Evolutionary conservation across 2,888 invertebrate species (phyloP), one percentile per base, ranked within the genome.

Genomic region (Helobdella robusta): DNA sequence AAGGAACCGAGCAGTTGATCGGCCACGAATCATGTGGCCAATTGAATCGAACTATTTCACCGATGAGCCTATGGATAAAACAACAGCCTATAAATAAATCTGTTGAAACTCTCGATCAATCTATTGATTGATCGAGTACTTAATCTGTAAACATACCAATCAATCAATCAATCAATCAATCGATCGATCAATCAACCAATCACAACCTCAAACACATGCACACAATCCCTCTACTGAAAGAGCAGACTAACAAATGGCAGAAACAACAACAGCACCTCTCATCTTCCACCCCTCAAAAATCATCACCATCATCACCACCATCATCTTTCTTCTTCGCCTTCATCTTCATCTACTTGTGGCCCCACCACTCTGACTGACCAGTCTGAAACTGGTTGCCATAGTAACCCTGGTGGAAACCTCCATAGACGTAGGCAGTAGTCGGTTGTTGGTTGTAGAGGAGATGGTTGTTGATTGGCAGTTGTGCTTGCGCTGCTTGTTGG

Each of bases 361-460:
- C 32, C 56, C 56, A 56, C 56, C 56, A 56, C 32, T 56, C 56
- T 25, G 25, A 32, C 28, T 56, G 56, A 28, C 32, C 30, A n/a
- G 56, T 28, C n/a, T n/a, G 56, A 56, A 56, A 56, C 32, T 56
- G 56, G 32, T 56, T 56, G 56, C 32, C 32, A n/a, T 30, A 56
- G 56, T 30, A 56, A 32, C 56, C 56, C 32, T 56, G 56, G 32
- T 56, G 56, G 32, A 30, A 56, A 6, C 56, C 56, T 30, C 56
- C 56, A 56, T 56, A 56, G 8, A 56, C n/a, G 56, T 30, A 56
- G 1, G 56, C 56, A 25, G 56, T 28, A 30, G 30, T 28, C n/a
- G 56, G 28, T 28, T 56, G 56, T 30, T 56, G 56, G 56, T 56
- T 56, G 56, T 30, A 56, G 56, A 56, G 56, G n/a, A 56, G 30